Evolutionary conservation across 1,140 invertebrate species (phyloP), one percentile per base, ranked within the genome.

Genomic region (Parapsyche elsis): DNA sequence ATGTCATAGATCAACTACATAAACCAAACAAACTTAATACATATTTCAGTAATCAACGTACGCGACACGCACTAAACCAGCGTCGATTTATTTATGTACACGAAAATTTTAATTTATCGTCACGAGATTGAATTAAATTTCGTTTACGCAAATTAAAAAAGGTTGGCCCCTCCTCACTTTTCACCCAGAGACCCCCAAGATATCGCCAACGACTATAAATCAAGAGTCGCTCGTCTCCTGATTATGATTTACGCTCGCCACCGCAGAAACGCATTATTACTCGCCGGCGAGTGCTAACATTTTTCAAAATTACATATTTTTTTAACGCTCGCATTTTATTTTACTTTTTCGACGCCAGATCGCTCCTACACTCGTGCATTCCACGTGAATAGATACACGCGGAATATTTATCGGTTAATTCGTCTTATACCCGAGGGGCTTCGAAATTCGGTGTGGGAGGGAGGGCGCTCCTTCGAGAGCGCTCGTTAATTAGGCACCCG

Each of bases 211-310:
- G 30, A 57, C 64, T 19, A 81, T 81, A 79, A 81, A 81, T 79
- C 80, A 79, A 70, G 44, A 59, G 75, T 30, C 79, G 71, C 57
- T 45, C 59, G 71, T 45, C 45, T 23, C 49, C 81, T 80, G 75
- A 82, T 80, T 80, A 82, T 82, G 81, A 82, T 82, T 82, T 82
- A 82, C 78, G 53, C 45, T 53, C 44, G 71, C 49, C 78, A 67
- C 49, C 49, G 74, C 61, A 59, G 59, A 74, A 76, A 76, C 64
- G 57, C 59, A 67, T 79, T 80, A 82, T 67, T 77, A 74, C 81
- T 45, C 24, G 24, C 59, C 79, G 24, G 70, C 46, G 71, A 73
- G 46, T 53, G 45, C 74, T 78, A 38, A 59, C 76, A 64, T 73
- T 49, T 81, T 81, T 78, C 74, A 53, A 78, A 81, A 81, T 81